Percentiles rank a stretch among this genome's conserved stretches.
phyloP scores from a whole-genome alignment of 2,113 vertebrate genomes.

The Marmota flaviventris region DNA sequence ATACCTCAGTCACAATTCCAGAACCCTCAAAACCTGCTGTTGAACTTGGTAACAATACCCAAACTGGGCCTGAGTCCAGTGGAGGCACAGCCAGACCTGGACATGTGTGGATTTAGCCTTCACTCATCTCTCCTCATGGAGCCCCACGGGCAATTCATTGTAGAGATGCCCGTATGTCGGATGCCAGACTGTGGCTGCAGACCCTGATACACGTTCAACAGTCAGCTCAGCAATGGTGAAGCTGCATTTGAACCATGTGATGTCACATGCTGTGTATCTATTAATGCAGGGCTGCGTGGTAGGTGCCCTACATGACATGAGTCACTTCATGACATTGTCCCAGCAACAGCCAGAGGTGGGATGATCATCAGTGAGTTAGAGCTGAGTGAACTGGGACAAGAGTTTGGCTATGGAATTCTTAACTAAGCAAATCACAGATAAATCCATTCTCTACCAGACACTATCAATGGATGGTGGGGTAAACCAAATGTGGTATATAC shows the following conservation, averaged over 20 bases:
- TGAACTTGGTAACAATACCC: not conserved
- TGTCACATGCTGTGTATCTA: accelerated
- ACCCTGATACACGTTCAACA: accelerated
- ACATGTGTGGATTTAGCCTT: accelerated
- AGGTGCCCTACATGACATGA: accelerated
- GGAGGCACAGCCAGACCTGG: not conserved
- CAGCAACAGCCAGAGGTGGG: not conserved
- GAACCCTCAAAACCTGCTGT: not conserved
- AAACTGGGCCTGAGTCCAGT: not conserved
- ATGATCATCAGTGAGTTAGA: not conserved
- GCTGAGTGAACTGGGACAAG: not conserved
- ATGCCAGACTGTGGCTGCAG: accelerated
- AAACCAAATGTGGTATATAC: no score
- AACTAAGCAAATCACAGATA: not conserved
- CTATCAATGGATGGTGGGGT: no score
- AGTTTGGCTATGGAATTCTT: not conserved
- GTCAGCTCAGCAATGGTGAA: accelerated
- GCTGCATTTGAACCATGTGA: accelerated
- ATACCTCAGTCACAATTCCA: not conserved
- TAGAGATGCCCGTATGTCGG: accelerated
- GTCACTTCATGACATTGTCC: accelerated
- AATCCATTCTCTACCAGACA: not conserved
- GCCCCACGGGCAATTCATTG: accelerated
- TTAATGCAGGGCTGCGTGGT: accelerated
- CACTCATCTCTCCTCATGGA: accelerated